Evolutionary conservation across 2,113 vertebrate genomes (phyloP).

Genomic region (Nothocercus julius): DNA sequence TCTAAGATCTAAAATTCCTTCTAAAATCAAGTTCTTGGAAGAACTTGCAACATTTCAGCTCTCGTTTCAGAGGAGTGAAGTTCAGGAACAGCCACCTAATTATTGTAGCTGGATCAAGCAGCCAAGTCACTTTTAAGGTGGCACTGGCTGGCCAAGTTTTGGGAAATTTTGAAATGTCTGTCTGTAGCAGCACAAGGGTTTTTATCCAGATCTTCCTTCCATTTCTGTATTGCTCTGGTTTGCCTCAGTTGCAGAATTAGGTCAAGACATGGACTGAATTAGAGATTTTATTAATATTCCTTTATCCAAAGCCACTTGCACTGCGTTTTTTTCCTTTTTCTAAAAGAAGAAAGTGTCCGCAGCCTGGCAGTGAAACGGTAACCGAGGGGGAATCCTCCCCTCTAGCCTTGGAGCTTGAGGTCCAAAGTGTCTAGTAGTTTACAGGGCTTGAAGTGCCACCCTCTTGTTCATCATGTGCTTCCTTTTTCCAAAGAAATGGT

Average conservation of each 20-base stretch:
- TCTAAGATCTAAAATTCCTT: neutral
- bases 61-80: neutral
- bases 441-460: rapidly evolving
- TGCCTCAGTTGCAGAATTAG: neutral
- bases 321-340: neutral
- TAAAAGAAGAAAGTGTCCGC: neutral
- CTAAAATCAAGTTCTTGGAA: neutral
- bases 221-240: neutral
- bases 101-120: neutral
- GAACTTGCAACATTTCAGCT: neutral
- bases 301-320: neutral
- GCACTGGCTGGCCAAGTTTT: neutral
- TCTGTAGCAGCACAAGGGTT: neutral
- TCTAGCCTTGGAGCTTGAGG: neutral
- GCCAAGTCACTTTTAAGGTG: neutral
- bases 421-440: neutral
- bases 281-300: neutral
- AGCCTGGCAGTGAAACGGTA: neutral
- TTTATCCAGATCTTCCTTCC: neutral
- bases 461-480: neutral
- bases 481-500: neutral
- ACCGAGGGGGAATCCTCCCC: neutral
- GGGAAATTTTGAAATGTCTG: neutral
- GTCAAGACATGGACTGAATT: neutral
- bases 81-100: rapidly evolving